Conservation (phyloP, 2,888 invertebrate species). For the Sipha maydis region DNA sequence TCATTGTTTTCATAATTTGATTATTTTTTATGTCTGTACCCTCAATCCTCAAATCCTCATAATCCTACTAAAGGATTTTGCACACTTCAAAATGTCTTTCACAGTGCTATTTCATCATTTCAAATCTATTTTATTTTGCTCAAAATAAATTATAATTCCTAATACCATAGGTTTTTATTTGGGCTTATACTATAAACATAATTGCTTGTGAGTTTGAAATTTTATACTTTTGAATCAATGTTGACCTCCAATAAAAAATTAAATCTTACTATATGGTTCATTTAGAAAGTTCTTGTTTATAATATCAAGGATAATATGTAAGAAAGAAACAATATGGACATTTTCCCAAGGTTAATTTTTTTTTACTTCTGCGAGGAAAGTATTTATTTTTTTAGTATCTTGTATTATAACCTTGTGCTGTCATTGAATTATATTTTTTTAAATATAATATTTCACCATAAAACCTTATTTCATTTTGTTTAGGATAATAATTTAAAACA, state of each 20-base stretch:
- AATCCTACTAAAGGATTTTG: too few relatives aligned
- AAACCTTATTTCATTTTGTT: not conserved
- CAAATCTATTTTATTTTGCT: too few relatives aligned
- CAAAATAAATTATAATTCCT: too few relatives aligned
- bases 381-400: not conserved
- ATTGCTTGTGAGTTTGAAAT: not conserved
- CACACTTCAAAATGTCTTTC: too few relatives aligned
- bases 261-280: not conserved
- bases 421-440: not conserved
- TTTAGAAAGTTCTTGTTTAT: not conserved
- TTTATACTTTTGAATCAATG: not conserved
- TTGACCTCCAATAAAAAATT: not conserved
- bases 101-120: too few relatives aligned
- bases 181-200: not conserved
- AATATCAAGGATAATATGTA: conserved; percentile 13
- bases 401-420: conserved; percentile 9
- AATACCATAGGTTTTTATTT: too few relatives aligned
- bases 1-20: too few relatives aligned
- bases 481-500: not conserved
- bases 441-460: not conserved
- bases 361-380: not conserved
- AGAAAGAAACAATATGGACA: not conserved
- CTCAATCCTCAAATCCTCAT: too few relatives aligned
- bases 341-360: not conserved
- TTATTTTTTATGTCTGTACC: too few relatives aligned